A percentile compares a stretch with the other conserved stretches of the same genome.
phyloP scores from a whole-genome alignment of 2,113 vertebrate genomes.

The Macrotus californicus region DNA sequence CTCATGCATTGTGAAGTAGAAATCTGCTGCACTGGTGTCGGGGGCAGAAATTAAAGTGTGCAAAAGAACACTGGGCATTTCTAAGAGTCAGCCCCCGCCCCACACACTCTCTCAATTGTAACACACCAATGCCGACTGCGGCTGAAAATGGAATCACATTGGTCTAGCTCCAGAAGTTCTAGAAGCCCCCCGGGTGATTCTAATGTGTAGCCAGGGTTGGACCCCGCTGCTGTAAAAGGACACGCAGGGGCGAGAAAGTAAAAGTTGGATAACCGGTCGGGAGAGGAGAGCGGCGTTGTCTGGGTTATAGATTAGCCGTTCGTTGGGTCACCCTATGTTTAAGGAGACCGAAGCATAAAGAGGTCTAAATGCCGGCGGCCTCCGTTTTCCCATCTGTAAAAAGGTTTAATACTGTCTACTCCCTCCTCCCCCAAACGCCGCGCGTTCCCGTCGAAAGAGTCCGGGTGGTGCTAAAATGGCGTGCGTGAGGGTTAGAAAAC shows the following conservation, averaged over 20 bases:
- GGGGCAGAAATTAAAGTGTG: not conserved
- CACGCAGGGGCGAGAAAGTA: not conserved
- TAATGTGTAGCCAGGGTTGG: not conserved
- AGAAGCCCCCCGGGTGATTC: not conserved
- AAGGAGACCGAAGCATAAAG: not conserved
- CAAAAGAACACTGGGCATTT: not conserved
- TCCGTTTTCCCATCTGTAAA: not conserved
- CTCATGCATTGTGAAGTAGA: not conserved
- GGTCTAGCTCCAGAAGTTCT: not conserved
- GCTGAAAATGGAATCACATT: not conserved
- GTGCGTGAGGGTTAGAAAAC: rapidly evolving
- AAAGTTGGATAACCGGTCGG: not conserved
- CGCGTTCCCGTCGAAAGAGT: rapidly evolving
- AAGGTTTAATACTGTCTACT: not conserved
- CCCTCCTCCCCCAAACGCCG: not conserved
- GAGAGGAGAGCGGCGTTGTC: too few species aligned
- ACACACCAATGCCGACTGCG: not conserved
- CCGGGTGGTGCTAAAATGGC: too few species aligned
- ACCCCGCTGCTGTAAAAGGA: not conserved
- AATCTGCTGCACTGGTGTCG: not conserved
- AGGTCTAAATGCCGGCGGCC: not conserved
- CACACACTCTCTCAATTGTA: rapidly evolving
- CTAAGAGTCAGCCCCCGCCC: not conserved
- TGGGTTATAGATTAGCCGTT: not conserved
- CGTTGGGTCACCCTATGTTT: not conserved